Base-by-base conservation (phyloP, 2,888 invertebrate species). In the Hermaeophaga mercurialis region DNA sequence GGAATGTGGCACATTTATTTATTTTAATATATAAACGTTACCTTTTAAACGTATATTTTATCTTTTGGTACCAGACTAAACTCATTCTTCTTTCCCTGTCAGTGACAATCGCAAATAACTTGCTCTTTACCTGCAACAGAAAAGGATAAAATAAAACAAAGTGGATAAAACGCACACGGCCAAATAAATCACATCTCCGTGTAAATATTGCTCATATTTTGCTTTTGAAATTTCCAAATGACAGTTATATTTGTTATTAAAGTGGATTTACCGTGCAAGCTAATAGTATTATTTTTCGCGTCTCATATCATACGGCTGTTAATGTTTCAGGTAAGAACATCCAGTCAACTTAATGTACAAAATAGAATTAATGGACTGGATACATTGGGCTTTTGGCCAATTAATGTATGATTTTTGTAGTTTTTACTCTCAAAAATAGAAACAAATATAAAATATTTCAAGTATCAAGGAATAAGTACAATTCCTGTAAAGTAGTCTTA, bases 121-220 rank as follows among this genome's bases (percentile, higher is more conserved):
- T 45, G 56, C 54, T 54, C 50, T 68, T 72, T 70, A 73, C 73
- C 73, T 73, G 71, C 56, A 70, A 71, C 61, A 67, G 64, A 67
- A 68, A 47, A 58, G 60, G 49, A 62, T 48, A 41, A 59, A 58
- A 55, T 55, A 53, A 12, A 56, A 59, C 54, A 56, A 31, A 31
- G 11, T 12, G 6, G 31, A 31, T 31, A 31, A 31, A 31, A 39
- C 18, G 39, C 8, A 36, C 24, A 15, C 54, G 36, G 31, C 56
- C 61, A 63, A 63, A 65, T 63, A 60, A 61, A 55, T 65, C 56
- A 57, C 36, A 41, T 24, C 9, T 7, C 26, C 24, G 28, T 41
- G 62, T 61, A 65, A 64, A 64, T 60, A 65, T 60, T 58, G 46
- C 33, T 41, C 33, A 31, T 49, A 53, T 60, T 60, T 55, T 22